Conservation (phyloP, 1,140 invertebrate species). For the Akabosia matsudoensis region DNA sequence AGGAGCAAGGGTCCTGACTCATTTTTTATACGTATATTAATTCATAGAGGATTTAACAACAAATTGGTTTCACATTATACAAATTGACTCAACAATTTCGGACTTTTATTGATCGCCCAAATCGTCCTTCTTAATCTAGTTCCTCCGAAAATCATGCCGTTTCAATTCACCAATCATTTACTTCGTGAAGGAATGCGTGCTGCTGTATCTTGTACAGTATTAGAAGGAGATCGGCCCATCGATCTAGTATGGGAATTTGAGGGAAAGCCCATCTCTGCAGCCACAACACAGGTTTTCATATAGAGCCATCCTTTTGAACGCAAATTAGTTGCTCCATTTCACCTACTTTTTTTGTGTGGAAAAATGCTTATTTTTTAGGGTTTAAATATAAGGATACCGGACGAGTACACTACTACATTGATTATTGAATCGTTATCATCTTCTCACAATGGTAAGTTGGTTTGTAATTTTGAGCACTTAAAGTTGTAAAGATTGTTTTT, state of each 20-base stretch:
- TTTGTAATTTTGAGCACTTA: not conserved
- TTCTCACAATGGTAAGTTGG: constrained; percentile 65
- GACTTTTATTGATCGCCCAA: too few relatives aligned
- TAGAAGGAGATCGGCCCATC: constrained; percentile 89
- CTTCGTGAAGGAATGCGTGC: constrained; percentile 86
- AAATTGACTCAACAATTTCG: not conserved
- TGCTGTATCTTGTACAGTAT: constrained; percentile 87
- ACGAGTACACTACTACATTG: constrained; percentile 82
- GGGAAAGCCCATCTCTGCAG: constrained; percentile 53
- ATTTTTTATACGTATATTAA: too few relatives aligned
- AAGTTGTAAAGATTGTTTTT: not conserved
- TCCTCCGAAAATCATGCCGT: constrained; percentile 81
- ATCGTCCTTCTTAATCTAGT: constrained; percentile 63
- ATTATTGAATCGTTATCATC: constrained; percentile 82
- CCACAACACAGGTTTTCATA: constrained; percentile 32
- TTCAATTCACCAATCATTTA: constrained; percentile 73
- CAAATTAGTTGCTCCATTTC: too few relatives aligned
- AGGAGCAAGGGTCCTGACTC: too few relatives aligned
- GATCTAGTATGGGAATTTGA: constrained; percentile 63
- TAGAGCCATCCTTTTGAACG: too few relatives aligned
- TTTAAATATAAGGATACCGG: constrained; percentile 63
- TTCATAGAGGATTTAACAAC: too few relatives aligned
- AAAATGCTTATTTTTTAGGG: constrained; percentile 51
- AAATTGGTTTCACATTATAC: too few relatives aligned
- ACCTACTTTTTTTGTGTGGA: not conserved